Base-by-base conservation (phyloP, 2,888 invertebrate genomes). In the Xanthorhoe designata region DNA sequence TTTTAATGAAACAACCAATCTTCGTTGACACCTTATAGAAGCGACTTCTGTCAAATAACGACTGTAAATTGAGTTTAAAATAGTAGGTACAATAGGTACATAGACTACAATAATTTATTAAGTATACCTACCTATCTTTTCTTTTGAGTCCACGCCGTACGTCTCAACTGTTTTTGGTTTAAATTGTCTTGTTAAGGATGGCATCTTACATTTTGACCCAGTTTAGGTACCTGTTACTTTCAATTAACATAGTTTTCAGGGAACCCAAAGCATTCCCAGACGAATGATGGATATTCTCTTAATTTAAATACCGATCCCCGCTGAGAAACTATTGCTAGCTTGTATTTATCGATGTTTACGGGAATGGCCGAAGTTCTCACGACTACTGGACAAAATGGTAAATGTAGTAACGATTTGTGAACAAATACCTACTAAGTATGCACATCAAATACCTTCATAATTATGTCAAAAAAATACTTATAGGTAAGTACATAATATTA, bases 1-100 rank as follows among this genome's bases (percentile, higher is more conserved):
- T 57, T 57, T 47, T 18, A 57, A 49, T 58, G 49, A 58, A 58
- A 50, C 19, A 50, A 29, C n/a, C 47, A 32, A 57, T n/a, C 56
- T 45, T 15, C 15, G 38, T 10, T 38, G 10, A 38, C 38, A 38
- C 38, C 13, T 0, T 32, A 13, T 1, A 13, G 1, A 9, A 13
- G 38, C 38, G 38, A 10, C 38, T 38, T 10, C 13, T 38, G 38
- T 38, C 38, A 38, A 38, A 38, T 38, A 38, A 38, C 38, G 38
- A 8, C 38, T 38, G 35, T 35, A 7, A 35, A 35, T 35, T 24
- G 2, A 24, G 24, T 3, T 24, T 24, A 7, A 32, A 32, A 32
- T 32, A 32, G 32, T 32, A 32, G n/a, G n/a, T n/a, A n/a, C n/a
- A n/a, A n/a, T n/a, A n/a, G n/a, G n/a, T n/a, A n/a, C n/a, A n/a